Percentiles rank a stretch among this genome's conserved stretches.
These are phyloP conservation scores for Chaetoderma sp. DNA, from an alignment of 2,888 invertebrate species.

Conservation along the genomic window DNA sequence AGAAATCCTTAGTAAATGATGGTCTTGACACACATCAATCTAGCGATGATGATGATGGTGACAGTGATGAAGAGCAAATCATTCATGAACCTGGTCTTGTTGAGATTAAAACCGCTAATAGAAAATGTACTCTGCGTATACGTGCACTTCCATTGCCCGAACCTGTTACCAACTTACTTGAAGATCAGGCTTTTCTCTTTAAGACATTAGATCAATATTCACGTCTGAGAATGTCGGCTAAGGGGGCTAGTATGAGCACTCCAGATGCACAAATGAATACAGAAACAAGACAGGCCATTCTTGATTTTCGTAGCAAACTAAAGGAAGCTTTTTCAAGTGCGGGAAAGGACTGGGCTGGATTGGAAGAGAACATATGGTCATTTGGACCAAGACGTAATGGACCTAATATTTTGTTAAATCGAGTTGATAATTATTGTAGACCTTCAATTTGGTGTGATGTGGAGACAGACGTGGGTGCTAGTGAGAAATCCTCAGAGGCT, in stretches of 20 bases:
- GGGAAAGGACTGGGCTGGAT: constrained; percentile 72
- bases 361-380: constrained; percentile 80
- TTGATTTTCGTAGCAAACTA: constrained; percentile 74
- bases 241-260: not conserved
- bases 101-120: constrained; percentile 78
- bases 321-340: constrained; percentile 75
- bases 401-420: constrained; percentile 89
- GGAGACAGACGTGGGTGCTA: constrained; percentile 16
- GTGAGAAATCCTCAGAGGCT: not conserved
- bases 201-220: constrained; percentile 75
- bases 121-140: constrained; percentile 79
- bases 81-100: constrained; percentile 54
- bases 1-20: too few relatives aligned
- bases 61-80: constrained; percentile 46
- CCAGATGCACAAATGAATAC: constrained; percentile 18
- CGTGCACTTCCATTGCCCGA: constrained; percentile 83
- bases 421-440: constrained; percentile 77
- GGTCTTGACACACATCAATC: too few relatives aligned
- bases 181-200: constrained; percentile 79
- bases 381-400: constrained; percentile 91
- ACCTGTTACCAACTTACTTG: constrained; percentile 79
- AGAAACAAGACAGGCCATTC: constrained; percentile 52
- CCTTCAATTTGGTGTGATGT: constrained; percentile 69
- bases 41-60: constrained; percentile 42
- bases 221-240: constrained; percentile 25